Conservation (phyloP, 2,797 vertebrate genomes). For the Eutrigla gurnardus region DNA sequence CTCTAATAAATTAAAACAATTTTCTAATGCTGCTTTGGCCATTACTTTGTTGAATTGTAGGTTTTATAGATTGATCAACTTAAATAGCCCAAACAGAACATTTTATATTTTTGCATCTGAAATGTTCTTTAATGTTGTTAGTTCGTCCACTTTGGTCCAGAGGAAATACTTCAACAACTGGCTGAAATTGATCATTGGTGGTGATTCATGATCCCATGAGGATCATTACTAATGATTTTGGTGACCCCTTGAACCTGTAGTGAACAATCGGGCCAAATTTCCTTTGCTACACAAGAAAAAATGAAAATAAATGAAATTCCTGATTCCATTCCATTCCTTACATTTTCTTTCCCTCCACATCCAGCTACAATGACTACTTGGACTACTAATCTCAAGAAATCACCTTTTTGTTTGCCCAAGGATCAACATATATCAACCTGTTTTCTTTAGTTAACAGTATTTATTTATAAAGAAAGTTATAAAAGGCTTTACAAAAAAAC, state of each 20-base stretch:
- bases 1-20: constrained; percentile 68
- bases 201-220: not conserved
- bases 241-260: not conserved
- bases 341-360: not conserved
- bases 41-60: not conserved
- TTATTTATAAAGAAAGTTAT: not conserved
- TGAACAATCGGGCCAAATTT: not conserved
- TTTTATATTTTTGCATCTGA: not conserved
- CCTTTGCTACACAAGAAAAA: not conserved
- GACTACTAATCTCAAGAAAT: not conserved
- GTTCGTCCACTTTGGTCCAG: not conserved
- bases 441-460: not conserved
- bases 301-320: not conserved
- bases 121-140: not conserved
- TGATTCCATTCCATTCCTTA: not conserved
- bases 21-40: constrained; percentile 43
- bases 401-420: not conserved
- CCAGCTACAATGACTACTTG: not conserved
- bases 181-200: not conserved
- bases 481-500: not conserved
- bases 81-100: not conserved
- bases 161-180: not conserved
- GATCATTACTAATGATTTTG: not conserved
- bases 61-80: not conserved
- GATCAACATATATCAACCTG: not conserved